These are phyloP conservation scores for Cantharis rufa DNA, from an alignment of 2,888 invertebrate species.

Conservation along the genomic window DNA sequence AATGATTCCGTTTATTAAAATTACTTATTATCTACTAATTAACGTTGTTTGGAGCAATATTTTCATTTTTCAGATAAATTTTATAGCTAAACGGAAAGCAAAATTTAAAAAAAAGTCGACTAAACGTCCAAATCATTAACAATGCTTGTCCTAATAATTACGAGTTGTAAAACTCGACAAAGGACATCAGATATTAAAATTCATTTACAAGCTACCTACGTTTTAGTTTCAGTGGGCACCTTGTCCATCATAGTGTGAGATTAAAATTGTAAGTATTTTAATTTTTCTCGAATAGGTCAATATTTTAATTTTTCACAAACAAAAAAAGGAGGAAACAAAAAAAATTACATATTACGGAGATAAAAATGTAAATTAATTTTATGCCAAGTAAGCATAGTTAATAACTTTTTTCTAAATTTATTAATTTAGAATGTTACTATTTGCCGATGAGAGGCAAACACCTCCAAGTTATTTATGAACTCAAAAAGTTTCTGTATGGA, in stretches of 20 bases:
- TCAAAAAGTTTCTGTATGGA: neutral
- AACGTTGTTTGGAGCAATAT: neutral
- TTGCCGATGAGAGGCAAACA: neutral
- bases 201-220: neutral
- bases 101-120: neutral
- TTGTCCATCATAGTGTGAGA: neutral
- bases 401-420: no score
- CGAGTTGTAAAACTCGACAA: neutral
- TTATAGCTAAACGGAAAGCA: neutral
- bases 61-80: neutral
- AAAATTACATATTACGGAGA: neutral
- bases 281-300: neutral
- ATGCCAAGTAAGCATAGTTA: no score
- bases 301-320: neutral
- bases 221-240: neutral
- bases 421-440: neutral
- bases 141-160: neutral
- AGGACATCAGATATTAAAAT: neutral
- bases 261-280: neutral
- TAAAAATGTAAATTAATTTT: no score
- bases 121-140: neutral
- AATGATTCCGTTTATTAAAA: neutral
- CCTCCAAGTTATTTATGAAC: neutral
- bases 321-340: neutral
- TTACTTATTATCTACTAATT: neutral